Percentiles rank a stretch among this genome's conserved stretches.
Evolutionary conservation across 2,797 vertebrate genomes (phyloP).

Genomic region (Echiichthys vipera): DNA sequence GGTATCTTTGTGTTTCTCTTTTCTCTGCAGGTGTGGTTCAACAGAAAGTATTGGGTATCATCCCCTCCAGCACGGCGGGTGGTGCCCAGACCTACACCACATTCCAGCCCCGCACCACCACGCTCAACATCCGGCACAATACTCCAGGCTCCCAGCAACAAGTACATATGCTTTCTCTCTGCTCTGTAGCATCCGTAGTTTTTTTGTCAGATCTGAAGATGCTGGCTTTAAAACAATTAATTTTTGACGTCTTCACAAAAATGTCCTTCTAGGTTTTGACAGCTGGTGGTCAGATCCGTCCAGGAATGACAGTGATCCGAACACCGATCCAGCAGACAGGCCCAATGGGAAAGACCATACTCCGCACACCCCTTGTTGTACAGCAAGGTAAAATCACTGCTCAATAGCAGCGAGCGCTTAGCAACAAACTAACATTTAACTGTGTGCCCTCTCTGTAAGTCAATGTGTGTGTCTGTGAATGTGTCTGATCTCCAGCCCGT

Average conservation of each 20-base stretch:
- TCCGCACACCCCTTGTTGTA: conserved; percentile 93
- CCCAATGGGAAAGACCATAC: conserved; percentile 91
- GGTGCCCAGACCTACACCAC: conserved; percentile 93
- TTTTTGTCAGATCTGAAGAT: neutral
- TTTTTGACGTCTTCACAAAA: neutral
- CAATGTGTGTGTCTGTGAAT: too few relatives aligned
- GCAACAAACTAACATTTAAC: neutral
- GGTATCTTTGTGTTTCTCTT: neutral
- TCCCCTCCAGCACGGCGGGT: conserved; percentile 91
- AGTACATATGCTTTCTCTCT: conserved; percentile 61
- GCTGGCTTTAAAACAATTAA: conserved; percentile 4
- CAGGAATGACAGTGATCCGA: conserved; percentile 95
- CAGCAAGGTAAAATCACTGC: conserved; percentile 89
- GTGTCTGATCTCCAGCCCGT: too few relatives aligned
- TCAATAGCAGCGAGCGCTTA: neutral
- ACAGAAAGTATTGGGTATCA: conserved; percentile 97
- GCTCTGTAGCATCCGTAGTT: neutral
- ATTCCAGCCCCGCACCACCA: conserved; percentile 94
- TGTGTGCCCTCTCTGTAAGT: neutral
- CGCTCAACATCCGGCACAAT: conserved; percentile 93
- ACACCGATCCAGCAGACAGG: conserved; percentile 91
- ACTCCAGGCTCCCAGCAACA: conserved; percentile 89
- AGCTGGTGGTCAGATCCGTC: conserved; percentile 88
- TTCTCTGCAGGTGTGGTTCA: conserved; percentile 85
- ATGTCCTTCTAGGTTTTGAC: conserved; percentile 86